A percentile compares a stretch with the other conserved stretches of the same genome.
Evolutionary conservation across 2,797 vertebrate genomes (phyloP).

Genomic region (Pseudocheirus occidentalis): DNA sequence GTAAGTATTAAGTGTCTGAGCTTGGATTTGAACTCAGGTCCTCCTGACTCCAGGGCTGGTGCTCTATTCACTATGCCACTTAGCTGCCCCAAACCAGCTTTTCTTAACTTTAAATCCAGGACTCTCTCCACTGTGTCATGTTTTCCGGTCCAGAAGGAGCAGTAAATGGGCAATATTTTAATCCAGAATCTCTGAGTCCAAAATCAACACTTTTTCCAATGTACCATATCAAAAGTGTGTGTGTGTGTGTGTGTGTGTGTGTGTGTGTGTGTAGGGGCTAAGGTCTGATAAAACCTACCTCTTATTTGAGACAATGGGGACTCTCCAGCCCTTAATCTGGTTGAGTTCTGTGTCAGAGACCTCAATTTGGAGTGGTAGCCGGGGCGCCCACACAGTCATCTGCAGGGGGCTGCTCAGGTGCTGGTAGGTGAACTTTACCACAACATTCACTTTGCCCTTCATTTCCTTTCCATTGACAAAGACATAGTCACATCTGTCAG

Average conservation of each 20-base stretch:
- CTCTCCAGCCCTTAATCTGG: constrained; percentile 97
- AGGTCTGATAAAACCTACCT: constrained; percentile 80
- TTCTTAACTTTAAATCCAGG: not conserved
- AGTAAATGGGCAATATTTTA: not conserved
- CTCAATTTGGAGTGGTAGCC: constrained; percentile 93
- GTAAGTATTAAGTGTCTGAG: too few relatives aligned
- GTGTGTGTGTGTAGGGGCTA: not conserved
- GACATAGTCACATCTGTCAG: constrained; percentile 94
- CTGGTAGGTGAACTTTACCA: constrained; percentile 94
- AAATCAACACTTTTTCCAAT: not conserved
- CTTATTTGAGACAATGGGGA: constrained; percentile 89
- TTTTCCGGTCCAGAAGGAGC: not conserved
- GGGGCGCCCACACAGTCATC: constrained; percentile 94
- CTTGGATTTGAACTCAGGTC: too few relatives aligned
- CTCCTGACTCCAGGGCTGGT: too few relatives aligned
- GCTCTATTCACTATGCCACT: too few relatives aligned
- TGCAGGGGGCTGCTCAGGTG: constrained; percentile 92
- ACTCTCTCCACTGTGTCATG: not conserved
- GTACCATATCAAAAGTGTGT: not conserved
- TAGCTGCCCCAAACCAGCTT: too few relatives aligned
- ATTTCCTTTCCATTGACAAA: constrained; percentile 96
- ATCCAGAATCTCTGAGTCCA: not conserved
- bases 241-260: not conserved
- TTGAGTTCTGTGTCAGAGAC: constrained; percentile 94
- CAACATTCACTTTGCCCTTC: constrained; percentile 90